Conservation (phyloP, 2,888 invertebrate genomes). For the Encarsia formosa region DNA sequence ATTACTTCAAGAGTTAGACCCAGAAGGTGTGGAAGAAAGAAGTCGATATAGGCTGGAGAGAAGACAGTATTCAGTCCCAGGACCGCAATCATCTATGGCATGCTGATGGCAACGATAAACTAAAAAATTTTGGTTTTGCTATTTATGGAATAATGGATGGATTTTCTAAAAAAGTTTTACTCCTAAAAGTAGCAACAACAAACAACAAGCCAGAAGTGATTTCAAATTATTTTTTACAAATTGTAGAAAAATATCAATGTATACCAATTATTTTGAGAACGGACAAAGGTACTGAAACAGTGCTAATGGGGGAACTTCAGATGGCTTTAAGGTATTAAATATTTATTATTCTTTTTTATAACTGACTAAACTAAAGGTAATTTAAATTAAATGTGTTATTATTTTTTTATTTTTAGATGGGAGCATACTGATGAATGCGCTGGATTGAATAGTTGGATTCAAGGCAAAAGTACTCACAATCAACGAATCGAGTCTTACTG, state of each 20-base stretch:
- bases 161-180: conserved; percentile 19
- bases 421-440: no score
- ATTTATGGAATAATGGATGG: conserved; percentile 20
- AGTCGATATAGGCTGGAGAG: not conserved
- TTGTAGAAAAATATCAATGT: conserved; percentile 2
- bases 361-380: no score
- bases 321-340: no score
- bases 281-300: conserved; percentile 18
- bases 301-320: no score
- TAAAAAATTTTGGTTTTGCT: not conserved
- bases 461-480: no score
- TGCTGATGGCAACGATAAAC: not conserved
- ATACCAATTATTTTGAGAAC: conserved; percentile 15
- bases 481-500: no score
- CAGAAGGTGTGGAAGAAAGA: not conserved
- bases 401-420: no score
- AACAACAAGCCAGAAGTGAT: conserved; percentile 15
- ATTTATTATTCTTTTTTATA: no score
- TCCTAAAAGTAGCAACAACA: conserved; percentile 12
- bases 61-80: not conserved
- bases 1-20: not conserved
- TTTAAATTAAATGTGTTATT: no score
- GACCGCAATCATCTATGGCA: not conserved
- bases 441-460: no score
- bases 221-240: conserved; percentile 17